Evolutionary conservation across 2,797 vertebrate species (phyloP).

Genomic region (Allobates femoralis): DNA sequence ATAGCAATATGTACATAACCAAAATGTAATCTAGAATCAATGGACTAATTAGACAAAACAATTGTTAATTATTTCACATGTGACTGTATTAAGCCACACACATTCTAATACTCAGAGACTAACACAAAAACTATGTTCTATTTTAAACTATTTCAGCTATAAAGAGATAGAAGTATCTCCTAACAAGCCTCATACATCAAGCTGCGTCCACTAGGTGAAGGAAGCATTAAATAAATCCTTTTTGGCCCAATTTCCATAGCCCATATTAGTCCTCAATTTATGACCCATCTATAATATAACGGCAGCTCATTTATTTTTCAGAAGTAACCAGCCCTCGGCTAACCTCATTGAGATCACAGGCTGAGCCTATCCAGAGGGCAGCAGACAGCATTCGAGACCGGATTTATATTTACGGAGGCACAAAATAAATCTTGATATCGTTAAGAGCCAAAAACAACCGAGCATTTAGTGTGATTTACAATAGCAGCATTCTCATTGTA

Average conservation of each 20-base stretch:
- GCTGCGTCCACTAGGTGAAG: neutral
- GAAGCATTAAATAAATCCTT: slow-evolving; percentile 8
- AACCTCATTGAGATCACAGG: neutral
- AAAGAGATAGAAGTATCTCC: too few species aligned
- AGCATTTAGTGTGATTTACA: slow-evolving; percentile 25
- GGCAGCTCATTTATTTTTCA: slow-evolving; percentile 32
- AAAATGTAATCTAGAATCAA: too few species aligned
- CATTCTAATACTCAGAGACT: neutral
- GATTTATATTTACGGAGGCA: slow-evolving; percentile 24
- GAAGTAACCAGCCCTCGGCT: neutral
- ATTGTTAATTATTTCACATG: neutral
- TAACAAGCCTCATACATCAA: neutral
- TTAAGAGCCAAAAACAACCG: slow-evolving; percentile 17
- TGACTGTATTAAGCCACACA: neutral
- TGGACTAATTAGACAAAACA: neutral
- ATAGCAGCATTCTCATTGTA: neutral
- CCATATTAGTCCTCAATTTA: neutral
- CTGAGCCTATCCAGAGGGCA: slow-evolving; percentile 16
- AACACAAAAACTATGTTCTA: neutral
- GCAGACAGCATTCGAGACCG: neutral
- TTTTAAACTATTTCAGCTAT: neutral
- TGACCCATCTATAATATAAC: slow-evolving; percentile 24
- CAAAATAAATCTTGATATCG: slow-evolving; percentile 16
- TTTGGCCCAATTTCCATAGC: neutral
- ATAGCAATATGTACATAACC: too few species aligned